These are phyloP conservation scores for Tauraco erythrolophus DNA, from an alignment of 2,113 vertebrate genomes.

Conservation along the genomic window DNA sequence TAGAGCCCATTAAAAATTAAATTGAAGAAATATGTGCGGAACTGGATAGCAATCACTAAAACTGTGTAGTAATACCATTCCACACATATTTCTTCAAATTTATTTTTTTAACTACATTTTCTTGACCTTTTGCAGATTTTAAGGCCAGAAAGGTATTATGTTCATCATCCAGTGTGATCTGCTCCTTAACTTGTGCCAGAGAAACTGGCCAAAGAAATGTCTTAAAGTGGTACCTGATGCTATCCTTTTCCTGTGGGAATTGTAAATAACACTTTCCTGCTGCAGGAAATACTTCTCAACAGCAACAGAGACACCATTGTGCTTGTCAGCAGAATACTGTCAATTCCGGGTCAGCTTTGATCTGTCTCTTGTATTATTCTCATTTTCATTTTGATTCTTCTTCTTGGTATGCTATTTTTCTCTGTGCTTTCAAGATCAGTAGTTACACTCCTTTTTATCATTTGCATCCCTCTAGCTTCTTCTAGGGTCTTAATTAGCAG, in stretches of 20 bases:
- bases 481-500: not conserved
- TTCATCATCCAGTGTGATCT: not conserved
- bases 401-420: not conserved
- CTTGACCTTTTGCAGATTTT: not conserved
- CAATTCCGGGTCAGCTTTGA: not conserved
- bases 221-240: not conserved
- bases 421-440: not conserved
- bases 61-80: not conserved
- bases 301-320: not conserved
- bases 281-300: not conserved
- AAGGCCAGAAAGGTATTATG: not conserved
- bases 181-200: not conserved
- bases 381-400: slow-evolving; percentile 23
- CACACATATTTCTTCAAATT: not conserved
- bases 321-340: not conserved
- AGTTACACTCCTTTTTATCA: not conserved
- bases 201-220: not conserved
- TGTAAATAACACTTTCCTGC: not conserved
- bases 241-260: not conserved
- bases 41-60: not conserved
- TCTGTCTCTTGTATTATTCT: not conserved
- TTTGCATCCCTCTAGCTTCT: not conserved
- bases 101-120: not conserved
- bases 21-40: not conserved
- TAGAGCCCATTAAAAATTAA: not conserved